Conservation (phyloP, 2,888 invertebrate genomes). For the Uropetala carovei region DNA sequence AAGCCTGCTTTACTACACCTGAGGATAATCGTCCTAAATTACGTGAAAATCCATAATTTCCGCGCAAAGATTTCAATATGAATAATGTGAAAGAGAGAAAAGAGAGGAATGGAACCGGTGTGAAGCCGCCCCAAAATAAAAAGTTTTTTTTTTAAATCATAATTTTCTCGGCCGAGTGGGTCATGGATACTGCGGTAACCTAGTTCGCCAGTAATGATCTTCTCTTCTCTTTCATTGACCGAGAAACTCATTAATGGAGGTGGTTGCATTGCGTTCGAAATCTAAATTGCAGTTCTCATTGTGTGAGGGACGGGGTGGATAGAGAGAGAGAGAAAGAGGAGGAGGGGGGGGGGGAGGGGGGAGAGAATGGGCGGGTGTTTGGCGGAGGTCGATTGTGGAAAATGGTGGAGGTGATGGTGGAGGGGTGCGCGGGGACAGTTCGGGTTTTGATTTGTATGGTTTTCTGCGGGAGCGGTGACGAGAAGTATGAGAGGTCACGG, state of each 20-base stretch:
- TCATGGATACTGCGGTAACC: slow-evolving; percentile 25
- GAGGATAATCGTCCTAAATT: not conserved
- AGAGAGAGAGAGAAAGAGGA: not conserved
- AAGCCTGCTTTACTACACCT: not conserved
- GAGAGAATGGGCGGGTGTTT: not conserved
- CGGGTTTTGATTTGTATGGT: slow-evolving; percentile 27
- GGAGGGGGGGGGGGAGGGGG: not conserved
- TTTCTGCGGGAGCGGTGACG: slow-evolving; percentile 8
- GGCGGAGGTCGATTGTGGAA: no score
- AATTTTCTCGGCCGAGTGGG: not conserved
- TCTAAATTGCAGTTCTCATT: slow-evolving; percentile 28
- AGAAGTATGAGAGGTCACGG: not conserved
- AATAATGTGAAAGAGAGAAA: not conserved
- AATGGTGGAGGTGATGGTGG: no score
- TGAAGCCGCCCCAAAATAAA: no score
- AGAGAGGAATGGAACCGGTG: not conserved
- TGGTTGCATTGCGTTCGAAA: slow-evolving; percentile 30
- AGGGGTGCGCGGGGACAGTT: not conserved
- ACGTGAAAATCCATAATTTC: slow-evolving; percentile 4
- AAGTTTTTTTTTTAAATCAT: not conserved
- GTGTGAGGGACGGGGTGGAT: not conserved
- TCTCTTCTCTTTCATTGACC: slow-evolving; percentile 34
- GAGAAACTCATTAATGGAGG: slow-evolving; percentile 29
- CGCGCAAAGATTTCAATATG: slow-evolving; percentile 13
- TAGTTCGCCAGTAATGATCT: slow-evolving; percentile 18